phyloP scores from a whole-genome alignment of 2,888 invertebrate genomes.

The Mamestra brassicae region DNA sequence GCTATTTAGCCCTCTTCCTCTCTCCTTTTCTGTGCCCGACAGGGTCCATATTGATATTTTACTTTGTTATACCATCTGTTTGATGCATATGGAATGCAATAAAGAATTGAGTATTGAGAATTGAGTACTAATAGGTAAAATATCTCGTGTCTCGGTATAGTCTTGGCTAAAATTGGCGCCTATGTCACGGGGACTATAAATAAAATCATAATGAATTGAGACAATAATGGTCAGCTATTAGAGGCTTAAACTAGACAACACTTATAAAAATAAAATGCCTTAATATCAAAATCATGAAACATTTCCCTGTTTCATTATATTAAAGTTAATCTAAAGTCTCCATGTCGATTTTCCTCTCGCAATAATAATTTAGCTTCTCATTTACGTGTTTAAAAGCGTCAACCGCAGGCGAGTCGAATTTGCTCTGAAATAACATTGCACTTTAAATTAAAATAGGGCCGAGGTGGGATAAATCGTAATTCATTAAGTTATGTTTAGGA shows the following conservation, averaged over 20 bases:
- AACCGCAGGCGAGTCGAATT: constrained; percentile 42
- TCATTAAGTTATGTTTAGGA: constrained; percentile 31
- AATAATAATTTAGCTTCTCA: constrained; percentile 35
- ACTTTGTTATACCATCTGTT: no score
- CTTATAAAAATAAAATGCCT: not conserved
- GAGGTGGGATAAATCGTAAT: constrained; percentile 36
- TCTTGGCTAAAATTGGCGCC: no score
- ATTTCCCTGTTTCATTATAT: not conserved
- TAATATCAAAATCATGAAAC: not conserved
- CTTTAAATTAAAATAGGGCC: constrained; percentile 35
- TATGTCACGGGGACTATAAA: no score
- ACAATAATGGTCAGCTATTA: no score
- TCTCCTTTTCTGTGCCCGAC: no score
- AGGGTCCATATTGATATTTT: no score
- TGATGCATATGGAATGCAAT: no score
- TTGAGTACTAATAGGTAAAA: no score
- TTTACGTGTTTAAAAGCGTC: constrained; percentile 48
- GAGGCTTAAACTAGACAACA: not conserved
- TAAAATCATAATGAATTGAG: no score
- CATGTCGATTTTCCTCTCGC: constrained; percentile 21
- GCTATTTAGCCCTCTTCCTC: no score
- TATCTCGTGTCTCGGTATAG: no score
- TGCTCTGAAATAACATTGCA: constrained; percentile 40
- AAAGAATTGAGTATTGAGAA: no score
- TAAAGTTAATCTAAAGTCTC: not conserved